Conservation (phyloP, 2,113 vertebrate species). For the Cettia cetti region DNA sequence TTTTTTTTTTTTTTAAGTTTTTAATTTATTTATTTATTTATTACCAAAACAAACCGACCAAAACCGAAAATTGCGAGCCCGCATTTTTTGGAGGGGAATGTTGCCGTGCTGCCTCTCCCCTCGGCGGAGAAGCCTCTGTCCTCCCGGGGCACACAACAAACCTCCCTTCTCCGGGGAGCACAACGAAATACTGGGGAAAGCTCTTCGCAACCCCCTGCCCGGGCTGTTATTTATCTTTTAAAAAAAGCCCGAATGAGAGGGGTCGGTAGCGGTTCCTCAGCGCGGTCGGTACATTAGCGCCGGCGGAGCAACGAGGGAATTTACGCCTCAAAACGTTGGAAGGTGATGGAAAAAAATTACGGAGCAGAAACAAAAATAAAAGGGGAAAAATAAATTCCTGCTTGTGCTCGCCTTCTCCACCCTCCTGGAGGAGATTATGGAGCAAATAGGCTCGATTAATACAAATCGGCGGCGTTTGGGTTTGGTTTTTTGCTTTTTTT, state of each 20-base stretch:
- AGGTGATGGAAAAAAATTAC: not conserved
- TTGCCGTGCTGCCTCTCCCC: not conserved
- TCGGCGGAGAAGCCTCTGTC: not conserved
- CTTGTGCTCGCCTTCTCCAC: not conserved
- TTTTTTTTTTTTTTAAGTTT: not conserved
- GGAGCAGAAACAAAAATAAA: not conserved
- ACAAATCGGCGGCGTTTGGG: not conserved
- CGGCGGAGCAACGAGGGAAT: not conserved
- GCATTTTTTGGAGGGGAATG: not conserved
- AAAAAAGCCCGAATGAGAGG: not conserved
- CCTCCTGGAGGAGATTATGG: not conserved
- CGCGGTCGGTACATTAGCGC: not conserved
- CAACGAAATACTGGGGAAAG: not conserved
- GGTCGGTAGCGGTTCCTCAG: not conserved
- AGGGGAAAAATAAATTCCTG: not conserved
- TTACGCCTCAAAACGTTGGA: not conserved
- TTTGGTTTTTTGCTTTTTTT: not conserved
- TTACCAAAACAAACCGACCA: not conserved
- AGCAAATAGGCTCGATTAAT: not conserved
- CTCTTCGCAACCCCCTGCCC: fast-evolving
- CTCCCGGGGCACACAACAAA: not conserved
- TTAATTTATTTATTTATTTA: no score
- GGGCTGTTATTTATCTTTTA: not conserved
- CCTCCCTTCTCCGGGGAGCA: not conserved
- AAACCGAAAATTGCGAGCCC: not conserved